phyloP scores from a whole-genome alignment of 2,113 vertebrate genomes.

The Scomber japonicus region DNA sequence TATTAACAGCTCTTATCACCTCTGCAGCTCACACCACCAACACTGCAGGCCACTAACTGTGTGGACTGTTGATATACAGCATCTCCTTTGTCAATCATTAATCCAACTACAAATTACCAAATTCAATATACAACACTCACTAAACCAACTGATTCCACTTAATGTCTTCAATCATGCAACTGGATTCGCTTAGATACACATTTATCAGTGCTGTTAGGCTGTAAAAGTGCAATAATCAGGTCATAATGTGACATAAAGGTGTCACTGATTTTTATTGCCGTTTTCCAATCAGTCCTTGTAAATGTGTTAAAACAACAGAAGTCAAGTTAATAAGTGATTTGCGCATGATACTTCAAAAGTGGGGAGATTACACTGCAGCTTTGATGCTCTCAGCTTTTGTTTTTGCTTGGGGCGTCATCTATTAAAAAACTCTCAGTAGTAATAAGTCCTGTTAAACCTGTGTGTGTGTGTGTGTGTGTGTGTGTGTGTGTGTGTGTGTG shows the following conservation, averaged over 20 bases:
- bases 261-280: neutral
- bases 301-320: constrained; percentile 18
- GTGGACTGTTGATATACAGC: constrained; percentile 11
- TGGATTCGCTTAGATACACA: neutral
- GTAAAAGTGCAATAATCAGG: constrained; percentile 10
- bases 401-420: neutral
- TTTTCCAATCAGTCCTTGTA: neutral
- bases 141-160: neutral
- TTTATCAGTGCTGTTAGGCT: neutral
- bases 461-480: constrained; percentile 12
- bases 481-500: constrained; percentile 2
- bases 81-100: neutral
- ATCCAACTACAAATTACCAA: neutral
- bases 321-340: constrained; percentile 3
- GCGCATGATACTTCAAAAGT: neutral
- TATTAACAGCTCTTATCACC: constrained; percentile 60
- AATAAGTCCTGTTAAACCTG: constrained; percentile 16
- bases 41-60: constrained; percentile 7
- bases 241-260: neutral
- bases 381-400: constrained; percentile 6
- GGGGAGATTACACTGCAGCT: constrained; percentile 5
- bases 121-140: neutral
- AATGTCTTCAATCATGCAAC: neutral
- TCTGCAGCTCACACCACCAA: constrained; percentile 8
- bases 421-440: neutral